Evolutionary conservation across 1,140 invertebrate genomes (phyloP).

Genomic region (Drosophila elegans): DNA sequence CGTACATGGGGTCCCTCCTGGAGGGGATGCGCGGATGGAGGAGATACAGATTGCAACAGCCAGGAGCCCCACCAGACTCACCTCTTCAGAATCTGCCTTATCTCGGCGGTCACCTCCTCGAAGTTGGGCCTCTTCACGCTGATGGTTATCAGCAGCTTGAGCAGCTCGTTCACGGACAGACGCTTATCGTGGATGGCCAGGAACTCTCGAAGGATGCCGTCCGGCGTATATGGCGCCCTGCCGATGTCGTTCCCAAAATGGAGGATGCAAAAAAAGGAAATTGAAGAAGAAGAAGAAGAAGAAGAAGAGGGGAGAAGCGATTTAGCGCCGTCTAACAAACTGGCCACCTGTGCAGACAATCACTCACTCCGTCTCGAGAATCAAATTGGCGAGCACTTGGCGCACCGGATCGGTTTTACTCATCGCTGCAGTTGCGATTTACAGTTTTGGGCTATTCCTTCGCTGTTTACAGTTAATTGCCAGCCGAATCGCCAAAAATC

Average conservation of each 20-base stretch:
- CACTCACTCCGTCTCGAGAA: conserved; percentile 63
- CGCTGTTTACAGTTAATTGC: neutral
- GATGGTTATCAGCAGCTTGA: conserved; percentile 59
- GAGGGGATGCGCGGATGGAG: too few species aligned
- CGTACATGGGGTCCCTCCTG: conserved; percentile 77
- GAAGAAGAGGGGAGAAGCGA: neutral
- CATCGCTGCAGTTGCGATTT: conserved; percentile 18
- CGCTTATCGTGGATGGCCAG: conserved; percentile 62
- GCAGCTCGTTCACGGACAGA: conserved; percentile 43
- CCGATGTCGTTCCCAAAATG: neutral
- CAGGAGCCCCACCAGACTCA: conserved; percentile 13
- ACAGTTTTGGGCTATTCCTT: conserved; percentile 10
- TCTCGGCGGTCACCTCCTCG: conserved; percentile 50
- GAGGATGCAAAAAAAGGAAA: neutral
- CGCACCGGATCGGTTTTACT: conserved; percentile 53
- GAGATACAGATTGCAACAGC: too few species aligned
- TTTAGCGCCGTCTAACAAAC: neutral
- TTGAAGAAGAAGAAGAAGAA: neutral
- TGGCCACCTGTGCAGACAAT: conserved; percentile 10
- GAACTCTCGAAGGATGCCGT: conserved; percentile 67
- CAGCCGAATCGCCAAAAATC: neutral
- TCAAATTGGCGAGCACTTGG: conserved; percentile 51
- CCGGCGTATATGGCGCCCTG: conserved; percentile 60
- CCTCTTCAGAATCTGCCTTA: conserved; percentile 46
- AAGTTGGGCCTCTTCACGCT: conserved; percentile 67